Conservation (phyloP, 2,797 vertebrate genomes). For the Macropus fuliginosus region DNA sequence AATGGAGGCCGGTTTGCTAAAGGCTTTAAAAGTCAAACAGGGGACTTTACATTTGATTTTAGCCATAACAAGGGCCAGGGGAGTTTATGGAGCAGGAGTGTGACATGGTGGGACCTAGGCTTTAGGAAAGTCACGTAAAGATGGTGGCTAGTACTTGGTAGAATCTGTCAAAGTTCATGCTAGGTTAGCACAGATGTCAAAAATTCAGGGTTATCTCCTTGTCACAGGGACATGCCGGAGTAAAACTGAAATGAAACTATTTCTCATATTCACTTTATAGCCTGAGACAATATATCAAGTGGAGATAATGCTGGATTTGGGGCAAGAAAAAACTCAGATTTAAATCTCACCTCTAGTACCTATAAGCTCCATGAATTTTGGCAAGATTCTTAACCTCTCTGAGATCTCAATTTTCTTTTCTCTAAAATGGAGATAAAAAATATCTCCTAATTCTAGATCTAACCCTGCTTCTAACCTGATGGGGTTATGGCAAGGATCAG, state of each 20-base stretch:
- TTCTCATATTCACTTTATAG: neutral
- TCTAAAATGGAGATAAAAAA: neutral
- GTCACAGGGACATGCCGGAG: neutral
- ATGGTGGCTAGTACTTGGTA: neutral
- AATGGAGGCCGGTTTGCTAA: neutral
- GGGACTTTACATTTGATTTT: neutral
- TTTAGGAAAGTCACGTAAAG: neutral
- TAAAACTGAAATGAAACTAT: neutral
- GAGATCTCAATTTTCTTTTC: neutral
- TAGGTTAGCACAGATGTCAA: neutral
- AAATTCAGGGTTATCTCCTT: neutral
- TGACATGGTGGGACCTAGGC: neutral
- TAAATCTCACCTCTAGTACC: neutral
- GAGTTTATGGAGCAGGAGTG: neutral
- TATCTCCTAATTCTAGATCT: neutral
- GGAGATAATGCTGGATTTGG: neutral
- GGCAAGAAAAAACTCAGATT: neutral
- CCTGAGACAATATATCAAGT: neutral
- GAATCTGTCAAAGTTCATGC: neutral
- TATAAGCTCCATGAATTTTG: neutral
- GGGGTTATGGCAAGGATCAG: neutral
- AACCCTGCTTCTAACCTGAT: neutral
- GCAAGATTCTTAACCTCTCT: neutral
- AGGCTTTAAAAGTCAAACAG: neutral
- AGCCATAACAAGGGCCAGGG: neutral